Conservation (phyloP, 2,888 invertebrate genomes). For the Nomada fabriciana region DNA sequence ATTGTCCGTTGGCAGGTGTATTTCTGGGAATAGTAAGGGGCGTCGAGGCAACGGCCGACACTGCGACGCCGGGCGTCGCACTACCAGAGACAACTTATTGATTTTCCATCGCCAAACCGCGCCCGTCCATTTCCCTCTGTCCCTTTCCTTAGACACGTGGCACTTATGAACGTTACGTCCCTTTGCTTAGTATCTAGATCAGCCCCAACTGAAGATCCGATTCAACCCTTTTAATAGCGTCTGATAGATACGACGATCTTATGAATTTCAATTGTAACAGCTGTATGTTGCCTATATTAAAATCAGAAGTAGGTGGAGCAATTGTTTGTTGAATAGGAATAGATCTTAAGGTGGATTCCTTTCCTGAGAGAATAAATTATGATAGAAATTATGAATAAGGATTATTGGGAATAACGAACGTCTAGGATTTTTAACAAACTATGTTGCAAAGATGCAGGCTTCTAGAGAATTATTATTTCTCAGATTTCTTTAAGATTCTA, state of each 20-base stretch:
- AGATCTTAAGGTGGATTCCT: background rate
- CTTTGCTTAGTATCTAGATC: background rate
- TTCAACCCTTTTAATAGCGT: slow-evolving; percentile 1
- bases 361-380: too few species aligned
- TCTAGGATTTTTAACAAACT: too few species aligned
- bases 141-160: slow-evolving; percentile 21
- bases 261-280: background rate
- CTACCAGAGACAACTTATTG: slow-evolving; percentile 52
- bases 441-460: too few species aligned
- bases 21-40: slow-evolving; percentile 47
- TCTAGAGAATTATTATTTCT: too few species aligned
- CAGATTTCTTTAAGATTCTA: slow-evolving; percentile 3
- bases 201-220: background rate
- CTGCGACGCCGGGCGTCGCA: slow-evolving; percentile 52
- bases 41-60: slow-evolving; percentile 53
- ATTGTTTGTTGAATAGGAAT: background rate
- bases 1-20: slow-evolving; percentile 43
- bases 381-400: too few species aligned
- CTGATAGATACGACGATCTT: background rate
- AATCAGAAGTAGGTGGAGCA: background rate
- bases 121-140: slow-evolving; percentile 14
- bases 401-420: too few species aligned
- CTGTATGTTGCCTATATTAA: too few species aligned
- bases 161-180: background rate
- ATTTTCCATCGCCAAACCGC: slow-evolving; percentile 50